Conservation (phyloP, 1,140 invertebrate genomes). For the Drosophila ananassae region DNA sequence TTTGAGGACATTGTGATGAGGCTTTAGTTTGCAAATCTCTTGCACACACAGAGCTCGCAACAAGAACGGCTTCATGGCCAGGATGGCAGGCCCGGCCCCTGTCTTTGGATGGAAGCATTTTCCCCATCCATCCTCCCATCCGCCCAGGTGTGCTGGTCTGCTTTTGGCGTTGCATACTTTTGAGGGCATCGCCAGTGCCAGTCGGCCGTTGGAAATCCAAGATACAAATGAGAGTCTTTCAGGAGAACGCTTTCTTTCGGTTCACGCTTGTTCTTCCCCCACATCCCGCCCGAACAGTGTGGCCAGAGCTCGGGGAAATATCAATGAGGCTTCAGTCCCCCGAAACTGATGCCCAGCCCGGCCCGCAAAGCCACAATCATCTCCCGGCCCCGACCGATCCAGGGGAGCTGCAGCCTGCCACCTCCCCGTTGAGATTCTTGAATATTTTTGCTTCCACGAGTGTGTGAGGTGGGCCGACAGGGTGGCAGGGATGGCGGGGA, state of each 20-base stretch:
- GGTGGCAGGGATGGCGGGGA: neutral
- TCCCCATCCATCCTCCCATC: neutral
- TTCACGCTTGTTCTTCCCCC: neutral
- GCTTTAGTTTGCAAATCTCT: conserved; percentile 82
- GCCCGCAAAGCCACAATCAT: too few species aligned
- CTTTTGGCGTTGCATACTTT: conserved; percentile 51
- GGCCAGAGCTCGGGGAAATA: too few species aligned
- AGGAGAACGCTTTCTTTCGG: neutral
- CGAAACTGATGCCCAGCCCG: too few species aligned
- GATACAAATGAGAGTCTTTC: neutral
- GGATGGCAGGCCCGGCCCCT: conserved; percentile 17
- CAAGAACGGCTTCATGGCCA: conserved; percentile 44
- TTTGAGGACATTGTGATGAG: conserved; percentile 83
- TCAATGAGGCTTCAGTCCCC: too few species aligned
- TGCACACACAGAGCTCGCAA: conserved; percentile 52
- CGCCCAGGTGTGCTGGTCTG: conserved; percentile 16
- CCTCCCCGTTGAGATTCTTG: too few species aligned
- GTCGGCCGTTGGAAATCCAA: conserved; percentile 5
- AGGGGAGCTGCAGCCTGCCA: too few species aligned
- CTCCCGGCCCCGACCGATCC: too few species aligned
- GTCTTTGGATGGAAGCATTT: too few species aligned
- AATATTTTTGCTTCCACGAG: neutral
- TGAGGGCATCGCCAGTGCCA: conserved; percentile 8
- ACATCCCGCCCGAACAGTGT: too few species aligned
- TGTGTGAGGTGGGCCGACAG: neutral